A percentile compares a stretch with the other conserved stretches of the same genome.
Evolutionary conservation across 2,888 invertebrate genomes (phyloP).

Genomic region (Ptychoptera albimana): DNA sequence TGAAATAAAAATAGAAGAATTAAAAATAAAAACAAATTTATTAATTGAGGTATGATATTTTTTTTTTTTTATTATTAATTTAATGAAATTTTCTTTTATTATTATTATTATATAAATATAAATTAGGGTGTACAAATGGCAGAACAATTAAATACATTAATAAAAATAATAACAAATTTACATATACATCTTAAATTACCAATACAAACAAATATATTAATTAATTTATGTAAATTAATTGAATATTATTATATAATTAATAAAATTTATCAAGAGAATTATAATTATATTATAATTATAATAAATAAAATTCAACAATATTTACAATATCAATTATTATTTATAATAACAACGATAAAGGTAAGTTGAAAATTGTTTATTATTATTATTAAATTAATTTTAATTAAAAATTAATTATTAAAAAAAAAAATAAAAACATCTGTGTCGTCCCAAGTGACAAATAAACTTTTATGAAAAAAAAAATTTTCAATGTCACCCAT

Average conservation of each 20-base stretch:
- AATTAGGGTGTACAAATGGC: conserved; percentile 53
- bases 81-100: no score
- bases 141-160: conserved; percentile 42
- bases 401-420: no score
- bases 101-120: no score
- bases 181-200: conserved; percentile 57
- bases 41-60: conserved; percentile 7
- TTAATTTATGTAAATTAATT: conserved; percentile 61
- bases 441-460: no score
- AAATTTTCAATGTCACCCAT: no score
- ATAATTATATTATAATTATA: conserved; percentile 52
- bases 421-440: no score
- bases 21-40: conserved; percentile 30
- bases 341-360: conserved; percentile 48
- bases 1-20: conserved; percentile 35
- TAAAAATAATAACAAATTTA: conserved; percentile 45
- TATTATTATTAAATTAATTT: no score
- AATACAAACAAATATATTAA: conserved; percentile 57
- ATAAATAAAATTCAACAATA: conserved; percentile 66
- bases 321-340: conserved; percentile 56
- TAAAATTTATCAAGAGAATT: conserved; percentile 49
- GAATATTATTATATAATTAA: conserved; percentile 68
- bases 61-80: neutral
- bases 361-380: conserved; percentile 24
- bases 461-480: no score